Evolutionary conservation across 2,888 invertebrate genomes (phyloP), one percentile per base, ranked within the genome.

Genomic region (Boloria selene): DNA sequence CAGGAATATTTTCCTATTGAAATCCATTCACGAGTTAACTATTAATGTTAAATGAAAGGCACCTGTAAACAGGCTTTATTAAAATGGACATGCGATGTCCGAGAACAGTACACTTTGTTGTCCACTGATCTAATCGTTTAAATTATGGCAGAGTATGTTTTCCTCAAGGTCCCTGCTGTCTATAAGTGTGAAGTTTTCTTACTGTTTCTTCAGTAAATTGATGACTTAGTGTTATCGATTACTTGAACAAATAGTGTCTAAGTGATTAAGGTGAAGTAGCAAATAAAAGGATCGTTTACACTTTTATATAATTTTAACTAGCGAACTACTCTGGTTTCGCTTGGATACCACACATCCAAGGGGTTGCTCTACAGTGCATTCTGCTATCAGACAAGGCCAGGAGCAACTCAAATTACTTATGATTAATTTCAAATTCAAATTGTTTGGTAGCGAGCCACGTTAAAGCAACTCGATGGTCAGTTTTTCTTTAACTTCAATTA

Each of bases 81-180:
- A 70, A 67, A 67, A 67, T 70, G 65, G 67, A 72, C 67, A 53
- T 67, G 68, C 64, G 65, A 67, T 65, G 63, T 68, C 64, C 61
- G 64, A 61, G 68, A 69, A 70, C 56, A 69, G 68, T 66, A 67
- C 67, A 51, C 54, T 68, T 61, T 61, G 70, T 65, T 70, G 63
- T 72, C 66, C 60, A 72, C 67, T 74, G 71, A 72, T 75, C 72
- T 76, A 74, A 76, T 73, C 69, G 69, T 71, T 72, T 69, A 70
- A 72, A 74, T 72, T 70, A 68, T 62, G 65, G 63, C 61, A 60
- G 62, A 62, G 61, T 56, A 59, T 71, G 72, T 69, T 72, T 67
- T 70, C 65, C 31, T 64, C 64, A 68, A 68, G 68, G 67, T 62
- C 61, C 18, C 50, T 13, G 56, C 64, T 68, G 66, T 54, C 61